Evolutionary conservation across 2,888 invertebrate species (phyloP), one percentile per base, ranked within the genome.

Genomic region (Mythimna lalbum): DNA sequence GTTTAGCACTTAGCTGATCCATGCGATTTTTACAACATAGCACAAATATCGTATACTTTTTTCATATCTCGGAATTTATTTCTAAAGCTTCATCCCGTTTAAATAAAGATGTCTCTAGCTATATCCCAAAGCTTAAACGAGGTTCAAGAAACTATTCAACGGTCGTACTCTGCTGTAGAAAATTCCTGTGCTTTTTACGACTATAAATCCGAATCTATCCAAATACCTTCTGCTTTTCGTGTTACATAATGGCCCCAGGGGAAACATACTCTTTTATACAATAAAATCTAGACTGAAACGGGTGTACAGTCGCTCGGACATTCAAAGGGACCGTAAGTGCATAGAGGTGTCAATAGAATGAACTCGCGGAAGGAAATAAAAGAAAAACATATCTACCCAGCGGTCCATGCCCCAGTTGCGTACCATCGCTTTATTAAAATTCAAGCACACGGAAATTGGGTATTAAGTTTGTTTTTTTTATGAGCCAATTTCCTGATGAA

Each of bases 251-350:
- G 47, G 56, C 67, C 78, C 19, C 57, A 49, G 60, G 75, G 77
- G 73, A 83, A 43, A 59, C 67, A 68, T 50, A 61, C 62, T 78
- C 71, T 80, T 83, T 81, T 77, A 62, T 53, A 78, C 66, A 83
- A 78, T 82, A 78, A 84, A 82, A 78, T 74, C 65, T 57, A 74
- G 70, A 68, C 71, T 62, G 67, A 81, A 68, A 62, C 59, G 67
- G 71, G 69, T 39, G 52, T 55, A 70, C 57, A 69, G 66, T 12
- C 52, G 49, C 71, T 49, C 62, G n/a, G 33, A 79, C 31, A 70
- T 73, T 75, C 80, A 81, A 75, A 82, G 67, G 69, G 66, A 66
- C 63, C n/a, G 60, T 81, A 70, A 70, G 73, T 77, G 83, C 83
- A 82, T 81, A 81, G 63, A 72, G 72, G 69, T 81, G 76, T 82